phyloP scores from a whole-genome alignment of 2,888 invertebrate genomes.

The Lycia hirtaria region DNA sequence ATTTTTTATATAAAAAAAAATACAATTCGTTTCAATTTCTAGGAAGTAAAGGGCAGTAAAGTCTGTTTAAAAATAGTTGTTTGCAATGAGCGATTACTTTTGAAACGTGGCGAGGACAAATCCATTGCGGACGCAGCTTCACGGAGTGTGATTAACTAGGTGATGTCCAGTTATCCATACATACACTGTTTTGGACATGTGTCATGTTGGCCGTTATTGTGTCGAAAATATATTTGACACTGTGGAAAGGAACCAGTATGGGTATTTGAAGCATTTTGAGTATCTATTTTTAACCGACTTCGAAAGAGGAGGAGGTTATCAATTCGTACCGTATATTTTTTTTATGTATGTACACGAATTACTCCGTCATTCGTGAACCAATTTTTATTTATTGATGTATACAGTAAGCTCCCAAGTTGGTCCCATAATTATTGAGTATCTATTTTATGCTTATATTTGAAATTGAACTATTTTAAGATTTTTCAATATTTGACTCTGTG shows the following conservation, averaged over 20 bases:
- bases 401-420: no score
- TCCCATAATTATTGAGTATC: no score
- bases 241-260: background rate
- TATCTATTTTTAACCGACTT: no score
- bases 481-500: no score
- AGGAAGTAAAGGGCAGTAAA: no score
- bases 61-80: background rate
- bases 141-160: conserved; percentile 26
- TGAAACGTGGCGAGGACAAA: conserved; percentile 22
- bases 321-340: background rate
- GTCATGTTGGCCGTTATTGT: no score
- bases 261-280: background rate
- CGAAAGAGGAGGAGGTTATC: no score
- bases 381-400: no score
- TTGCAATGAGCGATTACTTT: conserved; percentile 6
- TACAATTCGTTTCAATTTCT: no score
- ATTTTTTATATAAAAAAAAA: no score
- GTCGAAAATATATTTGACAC: conserved; percentile 9
- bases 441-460: no score
- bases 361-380: background rate
- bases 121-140: conserved; percentile 20
- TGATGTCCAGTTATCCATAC: conserved; percentile 5
- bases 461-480: no score
- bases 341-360: background rate
- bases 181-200: background rate